Percentiles rank a stretch among this genome's conserved stretches.
These are phyloP conservation scores for Cyclopterus lumpus DNA, from an alignment of 2,797 vertebrate species.

Conservation along the genomic window DNA sequence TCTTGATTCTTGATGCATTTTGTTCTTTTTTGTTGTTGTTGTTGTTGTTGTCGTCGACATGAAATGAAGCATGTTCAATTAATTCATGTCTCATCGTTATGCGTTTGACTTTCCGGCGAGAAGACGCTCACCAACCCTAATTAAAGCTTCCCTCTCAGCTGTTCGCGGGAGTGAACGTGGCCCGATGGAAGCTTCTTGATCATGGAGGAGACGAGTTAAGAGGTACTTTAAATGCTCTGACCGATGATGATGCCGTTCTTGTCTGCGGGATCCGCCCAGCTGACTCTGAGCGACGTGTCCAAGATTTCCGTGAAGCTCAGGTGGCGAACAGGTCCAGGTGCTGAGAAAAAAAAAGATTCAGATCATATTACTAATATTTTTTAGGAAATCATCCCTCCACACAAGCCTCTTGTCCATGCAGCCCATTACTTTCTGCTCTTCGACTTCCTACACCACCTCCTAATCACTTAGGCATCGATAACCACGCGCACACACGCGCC, in stretches of 20 bases:
- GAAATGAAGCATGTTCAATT: background rate
- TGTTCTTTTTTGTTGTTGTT: background rate
- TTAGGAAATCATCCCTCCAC: background rate
- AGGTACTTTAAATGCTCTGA: constrained; percentile 59
- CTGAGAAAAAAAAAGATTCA: constrained; percentile 73
- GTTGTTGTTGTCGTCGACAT: background rate
- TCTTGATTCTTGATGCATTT: background rate
- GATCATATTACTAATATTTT: background rate
- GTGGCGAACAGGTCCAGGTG: constrained; percentile 90
- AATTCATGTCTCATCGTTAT: constrained; percentile 1
- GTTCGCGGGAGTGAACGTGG: background rate
- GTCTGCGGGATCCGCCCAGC: constrained; percentile 94
- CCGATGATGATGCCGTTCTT: constrained; percentile 94
- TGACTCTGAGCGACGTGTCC: constrained; percentile 95
- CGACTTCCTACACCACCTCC: constrained; percentile 36
- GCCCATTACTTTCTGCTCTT: constrained; percentile 25
- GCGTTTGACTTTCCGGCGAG: constrained; percentile 6
- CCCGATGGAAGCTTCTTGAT: constrained; percentile 22
- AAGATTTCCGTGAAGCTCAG: constrained; percentile 96
- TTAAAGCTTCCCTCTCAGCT: constrained; percentile 6
- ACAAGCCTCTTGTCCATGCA: background rate
- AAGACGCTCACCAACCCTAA: constrained; percentile 13
- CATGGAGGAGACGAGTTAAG: background rate
- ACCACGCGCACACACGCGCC: constrained; percentile 3
- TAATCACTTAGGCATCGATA: constrained; percentile 64